These are phyloP conservation scores for Melanogrammus aeglefinus DNA, from an alignment of 2,797 vertebrate species.

Conservation along the genomic window DNA sequence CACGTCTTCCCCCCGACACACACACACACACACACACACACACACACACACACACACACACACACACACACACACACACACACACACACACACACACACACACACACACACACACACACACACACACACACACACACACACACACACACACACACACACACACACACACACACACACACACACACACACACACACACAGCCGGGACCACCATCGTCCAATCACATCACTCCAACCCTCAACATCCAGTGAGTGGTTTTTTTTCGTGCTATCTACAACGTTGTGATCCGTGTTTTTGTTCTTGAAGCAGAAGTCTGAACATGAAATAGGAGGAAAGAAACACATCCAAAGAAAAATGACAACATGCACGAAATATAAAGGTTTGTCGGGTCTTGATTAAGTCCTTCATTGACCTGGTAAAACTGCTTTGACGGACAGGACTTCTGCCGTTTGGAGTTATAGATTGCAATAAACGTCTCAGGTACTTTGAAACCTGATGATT, in stretches of 20 bases:
- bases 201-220: not conserved
- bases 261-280: slow-evolving; percentile 39
- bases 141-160: too few relatives aligned
- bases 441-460: too few relatives aligned
- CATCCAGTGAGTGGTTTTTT: slow-evolving; percentile 11
- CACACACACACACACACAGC: not conserved
- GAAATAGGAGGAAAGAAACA: not conserved
- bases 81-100: too few relatives aligned
- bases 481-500: not conserved
- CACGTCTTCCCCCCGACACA: not conserved
- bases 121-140: too few relatives aligned
- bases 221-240: not conserved
- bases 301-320: not conserved
- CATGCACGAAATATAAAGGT: not conserved
- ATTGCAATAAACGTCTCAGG: not conserved
- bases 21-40: too few relatives aligned
- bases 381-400: not conserved
- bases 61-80: too few relatives aligned
- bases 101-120: too few relatives aligned
- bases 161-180: too few relatives aligned
- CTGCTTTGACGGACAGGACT: too few relatives aligned
- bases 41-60: too few relatives aligned
- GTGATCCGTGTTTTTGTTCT: not conserved
- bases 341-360: not conserved
- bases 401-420: not conserved